A percentile compares a stretch with the other conserved stretches of the same genome.
Evolutionary conservation across 1,140 invertebrate genomes (phyloP).

Genomic region (Schlechtendalia chinensis): DNA sequence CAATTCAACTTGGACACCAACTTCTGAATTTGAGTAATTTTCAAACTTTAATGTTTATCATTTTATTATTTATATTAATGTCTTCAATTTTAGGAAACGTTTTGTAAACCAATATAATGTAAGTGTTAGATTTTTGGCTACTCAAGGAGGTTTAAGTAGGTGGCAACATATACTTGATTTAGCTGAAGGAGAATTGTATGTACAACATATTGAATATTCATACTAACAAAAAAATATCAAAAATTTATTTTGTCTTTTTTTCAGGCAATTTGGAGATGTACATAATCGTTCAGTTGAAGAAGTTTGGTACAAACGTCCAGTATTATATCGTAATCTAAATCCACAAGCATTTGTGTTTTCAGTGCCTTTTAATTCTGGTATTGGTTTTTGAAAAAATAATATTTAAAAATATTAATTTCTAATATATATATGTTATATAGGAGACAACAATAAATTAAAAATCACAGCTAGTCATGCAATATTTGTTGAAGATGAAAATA

Average conservation of each 20-base stretch:
- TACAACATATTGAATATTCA: slow-evolving; percentile 7
- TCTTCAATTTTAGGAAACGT: slow-evolving; percentile 52
- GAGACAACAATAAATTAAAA: slow-evolving; percentile 60
- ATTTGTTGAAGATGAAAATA: slow-evolving; percentile 73
- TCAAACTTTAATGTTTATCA: background rate
- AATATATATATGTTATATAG: background rate
- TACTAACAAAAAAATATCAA: no score
- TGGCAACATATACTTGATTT: slow-evolving; percentile 68
- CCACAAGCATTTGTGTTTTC: slow-evolving; percentile 74
- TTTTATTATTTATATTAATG: background rate
- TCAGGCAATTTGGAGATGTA: slow-evolving; percentile 73
- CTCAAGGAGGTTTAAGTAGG: slow-evolving; percentile 81
- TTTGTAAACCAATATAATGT: slow-evolving; percentile 67
- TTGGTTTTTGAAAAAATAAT: background rate
- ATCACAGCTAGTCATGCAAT: slow-evolving; percentile 83
- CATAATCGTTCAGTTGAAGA: slow-evolving; percentile 82
- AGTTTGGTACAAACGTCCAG: slow-evolving; percentile 87
- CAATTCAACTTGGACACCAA: slow-evolving; percentile 60
- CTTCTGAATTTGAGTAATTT: slow-evolving; percentile 59
- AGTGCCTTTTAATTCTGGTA: slow-evolving; percentile 67
- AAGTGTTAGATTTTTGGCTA: slow-evolving; percentile 76
- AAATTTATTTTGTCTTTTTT: background rate
- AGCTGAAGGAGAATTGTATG: slow-evolving; percentile 26
- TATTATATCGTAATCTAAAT: slow-evolving; percentile 77
- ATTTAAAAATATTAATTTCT: background rate